Conservation (phyloP, 2,888 invertebrate species). For the Galeopsomyia nigrocyanea region DNA sequence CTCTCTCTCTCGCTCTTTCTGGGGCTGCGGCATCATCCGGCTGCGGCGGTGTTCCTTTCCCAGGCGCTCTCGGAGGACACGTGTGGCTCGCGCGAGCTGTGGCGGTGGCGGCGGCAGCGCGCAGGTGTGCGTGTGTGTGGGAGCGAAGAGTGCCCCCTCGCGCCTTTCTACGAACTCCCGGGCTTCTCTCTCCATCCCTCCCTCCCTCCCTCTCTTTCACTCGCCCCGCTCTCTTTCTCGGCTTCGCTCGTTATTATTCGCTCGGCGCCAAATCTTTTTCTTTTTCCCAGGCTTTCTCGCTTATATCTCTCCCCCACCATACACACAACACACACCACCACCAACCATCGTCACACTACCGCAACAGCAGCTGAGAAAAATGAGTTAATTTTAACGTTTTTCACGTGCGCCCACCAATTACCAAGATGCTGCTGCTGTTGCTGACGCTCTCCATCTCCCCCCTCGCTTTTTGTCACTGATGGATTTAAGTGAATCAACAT, state of each 20-base stretch:
- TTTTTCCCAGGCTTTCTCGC: conserved; percentile 48
- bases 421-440: conserved; percentile 23
- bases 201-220: conserved; percentile 2
- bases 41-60: conserved; percentile 47
- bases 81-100: conserved; percentile 28
- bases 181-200: conserved; percentile 51
- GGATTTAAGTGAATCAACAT: background rate
- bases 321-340: background rate
- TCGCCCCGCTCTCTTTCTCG: conserved; percentile 10
- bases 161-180: conserved; percentile 60
- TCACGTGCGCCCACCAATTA: conserved; percentile 25
- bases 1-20: background rate
- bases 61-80: conserved; percentile 43
- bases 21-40: conserved; percentile 41
- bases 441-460: no score
- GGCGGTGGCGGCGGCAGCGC: background rate
- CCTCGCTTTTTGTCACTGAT: background rate
- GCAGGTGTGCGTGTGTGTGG: conserved; percentile 50
- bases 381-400: conserved; percentile 48
- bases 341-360: no score
- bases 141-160: conserved; percentile 47
- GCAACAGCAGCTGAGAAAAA: conserved; percentile 46
- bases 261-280: conserved; percentile 50
- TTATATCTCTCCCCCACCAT: conserved; percentile 1
- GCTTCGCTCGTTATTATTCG: conserved; percentile 38